phyloP scores from a whole-genome alignment of 2,888 invertebrate genomes.

The Tetheella fluctuosa region DNA sequence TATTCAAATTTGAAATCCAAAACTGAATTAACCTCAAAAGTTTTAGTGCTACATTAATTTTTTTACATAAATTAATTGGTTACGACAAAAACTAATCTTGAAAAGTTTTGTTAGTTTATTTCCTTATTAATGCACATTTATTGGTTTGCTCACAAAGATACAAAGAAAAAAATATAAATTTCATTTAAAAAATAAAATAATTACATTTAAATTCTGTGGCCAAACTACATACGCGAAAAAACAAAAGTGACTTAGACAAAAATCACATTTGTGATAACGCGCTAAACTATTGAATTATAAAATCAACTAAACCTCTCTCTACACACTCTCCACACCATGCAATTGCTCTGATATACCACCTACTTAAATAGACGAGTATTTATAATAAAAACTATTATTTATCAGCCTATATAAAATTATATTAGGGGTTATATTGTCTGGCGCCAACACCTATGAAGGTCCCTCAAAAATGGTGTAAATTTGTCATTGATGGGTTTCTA shows the following conservation, averaged over 20 bases:
- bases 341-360: slow-evolving; percentile 49
- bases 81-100: background rate
- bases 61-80: background rate
- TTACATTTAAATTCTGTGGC: too few species aligned
- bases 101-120: background rate
- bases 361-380: slow-evolving; percentile 29
- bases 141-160: slow-evolving; percentile 26
- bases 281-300: too few species aligned
- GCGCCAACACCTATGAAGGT: background rate
- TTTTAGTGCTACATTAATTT: too few species aligned
- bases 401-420: background rate
- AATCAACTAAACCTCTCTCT: slow-evolving; percentile 10
- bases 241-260: too few species aligned
- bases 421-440: background rate
- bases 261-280: too few species aligned
- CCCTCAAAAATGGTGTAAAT: background rate
- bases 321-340: too few species aligned
- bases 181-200: too few species aligned
- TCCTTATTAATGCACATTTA: too few species aligned
- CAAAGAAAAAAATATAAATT: too few species aligned
- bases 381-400: background rate
- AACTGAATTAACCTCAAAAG: slow-evolving; percentile 17
- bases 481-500: too few species aligned
- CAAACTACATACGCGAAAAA: too few species aligned
- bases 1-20: slow-evolving; percentile 25